Conservation (phyloP, 2,888 invertebrate species). For the Eretmocerus hayati region DNA sequence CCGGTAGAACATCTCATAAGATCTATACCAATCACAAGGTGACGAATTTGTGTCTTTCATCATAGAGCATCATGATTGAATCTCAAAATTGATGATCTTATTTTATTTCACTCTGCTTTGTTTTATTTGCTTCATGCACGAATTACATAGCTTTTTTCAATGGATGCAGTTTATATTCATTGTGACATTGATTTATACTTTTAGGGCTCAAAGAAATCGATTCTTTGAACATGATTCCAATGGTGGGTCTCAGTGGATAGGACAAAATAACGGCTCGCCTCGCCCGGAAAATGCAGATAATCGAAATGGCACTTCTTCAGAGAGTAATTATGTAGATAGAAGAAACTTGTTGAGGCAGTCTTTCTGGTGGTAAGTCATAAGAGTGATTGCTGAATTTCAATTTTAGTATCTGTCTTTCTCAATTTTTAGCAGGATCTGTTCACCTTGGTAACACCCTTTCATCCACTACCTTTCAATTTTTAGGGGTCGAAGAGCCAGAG, state of each 20-base stretch:
- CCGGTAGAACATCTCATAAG: constrained; percentile 28
- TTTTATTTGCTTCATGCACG: neutral
- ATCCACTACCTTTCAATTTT: neutral
- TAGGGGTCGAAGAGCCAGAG: constrained; percentile 4
- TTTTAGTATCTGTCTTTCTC: neutral
- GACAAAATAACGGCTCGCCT: constrained; percentile 1
- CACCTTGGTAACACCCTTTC: too few relatives aligned
- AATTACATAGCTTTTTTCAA: neutral
- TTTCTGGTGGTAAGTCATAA: too few relatives aligned
- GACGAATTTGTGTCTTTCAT: too few relatives aligned
- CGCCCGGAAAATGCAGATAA: constrained; percentile 9
- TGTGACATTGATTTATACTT: too few relatives aligned
- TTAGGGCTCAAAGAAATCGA: constrained; percentile 9
- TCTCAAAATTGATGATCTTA: neutral
- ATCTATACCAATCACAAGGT: constrained; percentile 26
- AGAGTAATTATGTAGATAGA: neutral
- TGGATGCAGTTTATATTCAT: too few relatives aligned
- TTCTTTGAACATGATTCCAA: constrained; percentile 1
- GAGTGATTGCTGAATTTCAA: neutral
- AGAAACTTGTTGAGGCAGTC: too few relatives aligned
- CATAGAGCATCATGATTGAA: too few relatives aligned
- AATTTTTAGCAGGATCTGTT: neutral
- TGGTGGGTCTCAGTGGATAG: neutral
- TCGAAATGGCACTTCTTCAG: constrained; percentile 5
- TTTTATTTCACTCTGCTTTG: neutral